Evolutionary conservation across 64 coral and sea anemone genomes (phyloP).

Genomic region (Astreopora myriophthalma): DNA sequence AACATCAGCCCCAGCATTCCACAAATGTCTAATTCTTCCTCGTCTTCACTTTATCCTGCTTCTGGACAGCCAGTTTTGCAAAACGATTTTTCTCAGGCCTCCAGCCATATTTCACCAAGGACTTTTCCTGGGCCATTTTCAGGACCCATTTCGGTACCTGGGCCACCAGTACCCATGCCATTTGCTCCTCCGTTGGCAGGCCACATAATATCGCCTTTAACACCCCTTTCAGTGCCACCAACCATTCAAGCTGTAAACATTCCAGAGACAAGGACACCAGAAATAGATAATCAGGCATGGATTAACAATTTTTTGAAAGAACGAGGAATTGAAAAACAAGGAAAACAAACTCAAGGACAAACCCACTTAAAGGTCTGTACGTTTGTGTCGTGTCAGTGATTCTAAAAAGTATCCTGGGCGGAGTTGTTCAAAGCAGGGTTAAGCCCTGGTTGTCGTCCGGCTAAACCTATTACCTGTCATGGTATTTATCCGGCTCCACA

Average conservation of each 20-base stretch:
- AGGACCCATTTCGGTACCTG: not conserved
- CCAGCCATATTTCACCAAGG: not conserved
- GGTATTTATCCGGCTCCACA: no score
- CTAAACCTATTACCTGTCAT: no score
- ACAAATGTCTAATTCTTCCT: not conserved
- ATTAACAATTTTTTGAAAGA: conserved; percentile 55
- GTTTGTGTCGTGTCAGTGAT: not conserved
- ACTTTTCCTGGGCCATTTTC: conserved; percentile 4
- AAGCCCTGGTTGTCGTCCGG: no score
- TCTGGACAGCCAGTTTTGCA: not conserved
- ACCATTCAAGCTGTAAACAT: not conserved
- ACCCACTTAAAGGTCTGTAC: not conserved
- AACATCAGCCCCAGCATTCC: not conserved
- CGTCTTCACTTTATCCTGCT: not conserved
- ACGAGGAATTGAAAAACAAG: conserved; percentile 12
- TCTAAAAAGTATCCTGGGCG: no score
- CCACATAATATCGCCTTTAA: not conserved
- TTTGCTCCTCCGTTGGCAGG: not conserved
- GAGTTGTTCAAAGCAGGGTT: not conserved
- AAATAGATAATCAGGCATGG: not conserved
- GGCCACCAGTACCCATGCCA: not conserved
- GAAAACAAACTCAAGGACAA: not conserved
- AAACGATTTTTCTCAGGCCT: not conserved
- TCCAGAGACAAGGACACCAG: not conserved
- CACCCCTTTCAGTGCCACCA: not conserved